A percentile compares a stretch with the other conserved stretches of the same genome.
These are phyloP conservation scores for Alloplasta piceator DNA, from an alignment of 2,888 invertebrate genomes.

Conservation along the genomic window DNA sequence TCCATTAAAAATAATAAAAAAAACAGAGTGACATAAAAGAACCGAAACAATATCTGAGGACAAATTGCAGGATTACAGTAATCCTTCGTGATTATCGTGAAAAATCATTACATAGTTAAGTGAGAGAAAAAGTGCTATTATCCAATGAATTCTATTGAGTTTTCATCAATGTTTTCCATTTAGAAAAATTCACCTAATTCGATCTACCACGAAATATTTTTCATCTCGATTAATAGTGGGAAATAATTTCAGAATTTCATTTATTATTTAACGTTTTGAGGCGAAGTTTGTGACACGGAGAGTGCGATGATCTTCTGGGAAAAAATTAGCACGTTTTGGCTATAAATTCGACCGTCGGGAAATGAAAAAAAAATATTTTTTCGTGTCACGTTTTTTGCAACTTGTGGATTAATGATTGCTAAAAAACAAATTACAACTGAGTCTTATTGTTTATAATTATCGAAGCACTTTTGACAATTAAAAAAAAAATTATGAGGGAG, in stretches of 20 bases:
- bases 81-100: not conserved
- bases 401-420: not conserved
- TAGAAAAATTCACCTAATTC: not conserved
- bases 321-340: not conserved
- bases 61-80: not conserved
- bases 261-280: not conserved
- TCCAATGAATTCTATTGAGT: no score
- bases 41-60: not conserved
- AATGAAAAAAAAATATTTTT: not conserved
- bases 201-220: not conserved
- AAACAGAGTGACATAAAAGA: conserved; percentile 17
- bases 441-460: not conserved
- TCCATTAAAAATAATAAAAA: not conserved
- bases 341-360: conserved; percentile 13
- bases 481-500: not conserved
- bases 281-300: not conserved
- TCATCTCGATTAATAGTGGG: not conserved
- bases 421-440: not conserved
- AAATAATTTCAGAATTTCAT: not conserved
- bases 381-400: not conserved
- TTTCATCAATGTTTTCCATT: no score
- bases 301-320: not conserved
- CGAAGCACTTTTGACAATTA: not conserved
- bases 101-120: conserved; percentile 8
- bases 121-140: not conserved